A percentile compares a stretch with the other conserved stretches of the same genome.
Evolutionary conservation across 2,888 invertebrate genomes (phyloP).

Genomic region (Leptura quadrifasciata): DNA sequence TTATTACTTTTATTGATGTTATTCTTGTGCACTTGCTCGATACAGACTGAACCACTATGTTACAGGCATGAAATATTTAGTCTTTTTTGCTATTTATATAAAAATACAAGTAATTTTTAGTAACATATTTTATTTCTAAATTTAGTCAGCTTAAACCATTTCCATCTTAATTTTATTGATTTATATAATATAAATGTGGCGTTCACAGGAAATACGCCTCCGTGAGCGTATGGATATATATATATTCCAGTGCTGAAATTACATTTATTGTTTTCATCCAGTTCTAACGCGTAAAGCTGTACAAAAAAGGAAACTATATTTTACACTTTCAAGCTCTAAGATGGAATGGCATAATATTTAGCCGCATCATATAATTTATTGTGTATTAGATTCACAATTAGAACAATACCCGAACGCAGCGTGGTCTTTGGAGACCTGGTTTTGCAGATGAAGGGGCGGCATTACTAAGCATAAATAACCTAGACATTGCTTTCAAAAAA

Average conservation of each 20-base stretch:
- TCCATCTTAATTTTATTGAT: too few relatives aligned
- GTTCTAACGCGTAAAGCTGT: not conserved
- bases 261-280: not conserved
- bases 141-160: too few relatives aligned
- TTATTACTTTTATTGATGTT: too few relatives aligned
- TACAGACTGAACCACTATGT: too few relatives aligned
- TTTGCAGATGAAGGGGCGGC: not conserved
- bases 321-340: not conserved
- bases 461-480: not conserved
- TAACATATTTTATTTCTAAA: too few relatives aligned
- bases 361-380: not conserved
- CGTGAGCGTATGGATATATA: not conserved
- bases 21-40: too few relatives aligned
- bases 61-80: too few relatives aligned
- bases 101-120: too few relatives aligned
- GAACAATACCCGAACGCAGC: not conserved
- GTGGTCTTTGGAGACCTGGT: not conserved
- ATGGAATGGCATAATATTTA: not conserved
- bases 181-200: too few relatives aligned
- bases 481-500: not conserved
- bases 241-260: not conserved
- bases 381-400: not conserved
- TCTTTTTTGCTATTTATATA: too few relatives aligned
- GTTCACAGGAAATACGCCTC: too few relatives aligned
- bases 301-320: constrained; percentile 7